Conservation (phyloP, 2,888 invertebrate genomes). For the Drosophila colorata region DNA sequence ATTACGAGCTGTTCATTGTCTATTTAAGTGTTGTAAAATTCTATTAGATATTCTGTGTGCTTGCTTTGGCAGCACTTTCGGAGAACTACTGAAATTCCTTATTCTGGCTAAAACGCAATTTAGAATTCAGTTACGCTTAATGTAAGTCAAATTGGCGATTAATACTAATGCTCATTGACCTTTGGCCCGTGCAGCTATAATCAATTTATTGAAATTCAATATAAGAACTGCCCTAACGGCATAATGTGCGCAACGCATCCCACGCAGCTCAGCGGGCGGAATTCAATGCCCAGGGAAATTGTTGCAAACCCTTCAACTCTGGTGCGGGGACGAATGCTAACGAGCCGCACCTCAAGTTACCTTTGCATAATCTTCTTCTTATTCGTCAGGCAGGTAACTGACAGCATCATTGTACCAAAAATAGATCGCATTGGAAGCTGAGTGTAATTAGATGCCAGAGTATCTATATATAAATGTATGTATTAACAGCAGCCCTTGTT, state of each 20-base stretch:
- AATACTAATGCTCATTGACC: slow-evolving; percentile 23
- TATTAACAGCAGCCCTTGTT: too few relatives aligned
- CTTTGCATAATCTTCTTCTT: slow-evolving; percentile 17
- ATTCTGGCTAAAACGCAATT: too few relatives aligned
- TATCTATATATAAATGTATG: too few relatives aligned
- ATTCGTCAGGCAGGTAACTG: slow-evolving; percentile 29
- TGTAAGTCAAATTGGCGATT: slow-evolving; percentile 2
- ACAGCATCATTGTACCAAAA: slow-evolving; percentile 22
- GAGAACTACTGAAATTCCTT: too few relatives aligned
- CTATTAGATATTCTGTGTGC: slow-evolving; percentile 1
- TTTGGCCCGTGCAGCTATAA: slow-evolving; percentile 14
- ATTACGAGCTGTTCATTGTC: slow-evolving; percentile 22
- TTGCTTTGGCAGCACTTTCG: background rate
- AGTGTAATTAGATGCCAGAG: too few relatives aligned
- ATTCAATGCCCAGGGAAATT: slow-evolving; percentile 49
- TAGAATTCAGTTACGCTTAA: background rate
- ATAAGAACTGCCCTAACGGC: background rate
- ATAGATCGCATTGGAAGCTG: background rate
- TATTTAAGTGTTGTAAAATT: slow-evolving; percentile 38
- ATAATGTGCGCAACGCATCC: slow-evolving; percentile 19
- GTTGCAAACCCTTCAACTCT: slow-evolving; percentile 19
- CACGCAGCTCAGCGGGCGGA: slow-evolving; percentile 27
- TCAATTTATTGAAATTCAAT: slow-evolving; percentile 33
- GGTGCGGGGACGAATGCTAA: slow-evolving; percentile 22
- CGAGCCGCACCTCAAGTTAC: slow-evolving; percentile 55